Conservation (phyloP, 2,888 invertebrate genomes). For the Tipula helvola region DNA sequence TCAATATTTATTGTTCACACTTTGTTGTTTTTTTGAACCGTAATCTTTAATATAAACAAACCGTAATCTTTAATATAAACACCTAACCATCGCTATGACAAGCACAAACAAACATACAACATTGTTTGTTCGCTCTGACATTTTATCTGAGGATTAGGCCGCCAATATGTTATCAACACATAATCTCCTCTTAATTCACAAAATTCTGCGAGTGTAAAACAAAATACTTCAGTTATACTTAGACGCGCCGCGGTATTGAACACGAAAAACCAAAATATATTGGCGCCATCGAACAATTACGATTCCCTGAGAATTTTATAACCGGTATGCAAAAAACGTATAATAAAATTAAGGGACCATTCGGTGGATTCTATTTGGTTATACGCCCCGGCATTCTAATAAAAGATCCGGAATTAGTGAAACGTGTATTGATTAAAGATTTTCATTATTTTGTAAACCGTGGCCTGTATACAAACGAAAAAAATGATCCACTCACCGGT, state of each 20-base stretch:
- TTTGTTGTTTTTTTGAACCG: no score
- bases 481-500: constrained; percentile 41
- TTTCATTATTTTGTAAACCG: constrained; percentile 46
- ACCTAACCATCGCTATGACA: no score
- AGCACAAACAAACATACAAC: no score
- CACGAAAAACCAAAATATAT: neutral
- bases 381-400: constrained; percentile 42
- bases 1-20: no score
- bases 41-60: no score
- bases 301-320: neutral
- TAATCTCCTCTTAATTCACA: neutral
- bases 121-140: neutral
- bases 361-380: constrained; percentile 41
- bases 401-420: constrained; percentile 44
- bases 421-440: constrained; percentile 43
- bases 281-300: neutral
- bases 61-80: no score
- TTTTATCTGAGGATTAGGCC: neutral
- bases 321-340: neutral
- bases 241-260: neutral
- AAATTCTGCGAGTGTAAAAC: no score
- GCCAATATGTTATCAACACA: neutral
- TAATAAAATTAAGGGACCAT: neutral
- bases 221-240: neutral
- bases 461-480: constrained; percentile 41